phyloP scores from a whole-genome alignment of 2,888 invertebrate species.

The Dermolepida albohirtum region DNA sequence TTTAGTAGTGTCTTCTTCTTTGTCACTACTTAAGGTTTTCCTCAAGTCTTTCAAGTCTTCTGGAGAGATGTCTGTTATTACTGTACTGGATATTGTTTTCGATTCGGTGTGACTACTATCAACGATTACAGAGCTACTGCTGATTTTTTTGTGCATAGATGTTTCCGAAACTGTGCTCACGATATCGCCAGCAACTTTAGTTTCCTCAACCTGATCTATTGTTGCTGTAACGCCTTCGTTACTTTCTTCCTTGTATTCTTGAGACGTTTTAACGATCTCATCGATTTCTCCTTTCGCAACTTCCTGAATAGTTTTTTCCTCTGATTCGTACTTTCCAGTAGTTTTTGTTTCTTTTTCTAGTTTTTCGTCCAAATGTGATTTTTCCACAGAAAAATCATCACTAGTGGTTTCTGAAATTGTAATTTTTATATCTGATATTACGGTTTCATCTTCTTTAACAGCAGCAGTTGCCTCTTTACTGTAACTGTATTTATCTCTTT shows the following conservation, averaged over 20 bases:
- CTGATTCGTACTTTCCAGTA: constrained; percentile 47
- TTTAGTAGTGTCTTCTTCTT: constrained; percentile 43
- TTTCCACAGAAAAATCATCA: constrained; percentile 32
- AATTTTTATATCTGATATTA: constrained; percentile 43
- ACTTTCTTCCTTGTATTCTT: constrained; percentile 49
- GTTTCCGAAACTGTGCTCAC: constrained; percentile 46
- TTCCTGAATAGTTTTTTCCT: constrained; percentile 45
- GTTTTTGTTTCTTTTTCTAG: constrained; percentile 46
- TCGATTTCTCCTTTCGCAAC: constrained; percentile 45
- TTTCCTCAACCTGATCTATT: constrained; percentile 53
- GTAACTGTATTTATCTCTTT: constrained; percentile 42
- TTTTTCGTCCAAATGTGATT: constrained; percentile 42
- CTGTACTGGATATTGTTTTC: constrained; percentile 51
- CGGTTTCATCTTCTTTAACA: constrained; percentile 32
- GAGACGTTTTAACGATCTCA: constrained; percentile 39
- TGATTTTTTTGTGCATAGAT: constrained; percentile 44
- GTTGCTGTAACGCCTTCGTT: constrained; percentile 50
- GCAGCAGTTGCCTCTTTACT: constrained; percentile 40
- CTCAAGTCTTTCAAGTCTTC: constrained; percentile 48
- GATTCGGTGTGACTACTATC: constrained; percentile 52
- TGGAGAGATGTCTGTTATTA: constrained; percentile 49
- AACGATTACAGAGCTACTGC: constrained; percentile 44
- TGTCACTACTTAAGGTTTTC: constrained; percentile 42
- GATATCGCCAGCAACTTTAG: constrained; percentile 53
- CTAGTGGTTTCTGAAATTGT: constrained; percentile 45